A percentile compares a stretch with the other conserved stretches of the same genome.
phyloP scores from a whole-genome alignment of 2,797 vertebrate species.

The Crax fasciolata region DNA sequence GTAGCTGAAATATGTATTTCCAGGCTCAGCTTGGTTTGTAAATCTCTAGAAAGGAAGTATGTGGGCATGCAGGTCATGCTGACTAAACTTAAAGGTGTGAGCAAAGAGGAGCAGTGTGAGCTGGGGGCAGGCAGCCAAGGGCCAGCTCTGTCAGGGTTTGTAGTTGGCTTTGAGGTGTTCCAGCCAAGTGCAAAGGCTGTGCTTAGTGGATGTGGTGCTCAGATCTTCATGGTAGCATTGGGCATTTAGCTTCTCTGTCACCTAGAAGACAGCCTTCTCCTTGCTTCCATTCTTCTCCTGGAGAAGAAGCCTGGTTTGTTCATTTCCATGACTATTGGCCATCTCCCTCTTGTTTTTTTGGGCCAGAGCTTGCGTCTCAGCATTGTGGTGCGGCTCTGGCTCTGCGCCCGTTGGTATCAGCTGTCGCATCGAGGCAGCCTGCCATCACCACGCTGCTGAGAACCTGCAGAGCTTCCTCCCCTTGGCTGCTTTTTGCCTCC shows the following conservation, averaged over 20 bases:
- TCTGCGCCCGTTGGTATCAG: accelerated
- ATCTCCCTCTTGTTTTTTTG: not conserved
- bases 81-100: not conserved
- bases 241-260: not conserved
- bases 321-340: not conserved
- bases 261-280: not conserved
- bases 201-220: accelerated
- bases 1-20: conserved; percentile 21
- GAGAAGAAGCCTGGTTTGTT: not conserved
- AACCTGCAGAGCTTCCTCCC: not conserved
- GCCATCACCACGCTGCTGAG: not conserved
- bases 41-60: conserved; percentile 15
- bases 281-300: not conserved
- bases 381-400: accelerated
- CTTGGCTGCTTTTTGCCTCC: not conserved
- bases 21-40: not conserved
- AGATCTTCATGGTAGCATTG: accelerated
- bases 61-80: not conserved
- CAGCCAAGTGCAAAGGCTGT: not conserved
- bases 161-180: not conserved
- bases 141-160: not conserved
- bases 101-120: not conserved
- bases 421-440: not conserved
- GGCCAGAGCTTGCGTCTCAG: not conserved
- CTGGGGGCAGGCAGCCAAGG: not conserved